These are phyloP conservation scores for Delphinus delphis DNA, from an alignment of 2,113 vertebrate genomes.

Conservation along the genomic window DNA sequence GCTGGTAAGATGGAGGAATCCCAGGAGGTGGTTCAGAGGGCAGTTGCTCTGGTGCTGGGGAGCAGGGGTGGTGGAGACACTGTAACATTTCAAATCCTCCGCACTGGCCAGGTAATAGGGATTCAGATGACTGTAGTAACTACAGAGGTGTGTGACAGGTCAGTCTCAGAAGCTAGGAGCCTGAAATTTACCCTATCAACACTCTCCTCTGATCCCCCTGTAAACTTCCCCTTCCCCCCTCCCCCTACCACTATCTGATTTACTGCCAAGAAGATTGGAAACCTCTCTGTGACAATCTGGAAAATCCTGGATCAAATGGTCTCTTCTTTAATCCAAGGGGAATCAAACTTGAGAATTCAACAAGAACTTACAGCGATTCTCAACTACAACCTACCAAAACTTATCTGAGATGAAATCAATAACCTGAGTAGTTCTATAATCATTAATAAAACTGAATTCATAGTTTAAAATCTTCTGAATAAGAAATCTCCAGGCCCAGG, in stretches of 20 bases:
- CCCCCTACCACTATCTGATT: background rate
- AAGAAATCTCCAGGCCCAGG: background rate
- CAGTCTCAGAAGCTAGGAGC: background rate
- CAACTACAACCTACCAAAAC: background rate
- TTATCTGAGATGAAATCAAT: background rate
- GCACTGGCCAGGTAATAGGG: background rate
- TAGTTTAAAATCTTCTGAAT: background rate
- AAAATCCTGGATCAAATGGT: background rate
- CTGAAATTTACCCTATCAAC: background rate
- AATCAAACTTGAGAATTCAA: constrained; percentile 25
- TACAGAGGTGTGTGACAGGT: background rate
- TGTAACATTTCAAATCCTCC: background rate
- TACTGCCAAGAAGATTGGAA: background rate
- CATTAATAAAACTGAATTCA: background rate
- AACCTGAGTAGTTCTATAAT: background rate
- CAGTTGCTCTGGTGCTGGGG: background rate
- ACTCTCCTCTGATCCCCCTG: background rate
- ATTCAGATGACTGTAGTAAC: background rate
- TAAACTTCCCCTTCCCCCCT: too few species aligned
- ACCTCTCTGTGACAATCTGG: background rate
- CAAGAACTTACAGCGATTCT: background rate
- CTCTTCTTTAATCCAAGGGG: background rate
- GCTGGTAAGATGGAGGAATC: background rate
- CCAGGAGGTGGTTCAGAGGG: background rate
- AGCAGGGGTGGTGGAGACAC: background rate